Percentiles rank a stretch among this genome's conserved stretches.
phyloP scores from a whole-genome alignment of 2,113 vertebrate species.

The Beaufortia kweichowensis region DNA sequence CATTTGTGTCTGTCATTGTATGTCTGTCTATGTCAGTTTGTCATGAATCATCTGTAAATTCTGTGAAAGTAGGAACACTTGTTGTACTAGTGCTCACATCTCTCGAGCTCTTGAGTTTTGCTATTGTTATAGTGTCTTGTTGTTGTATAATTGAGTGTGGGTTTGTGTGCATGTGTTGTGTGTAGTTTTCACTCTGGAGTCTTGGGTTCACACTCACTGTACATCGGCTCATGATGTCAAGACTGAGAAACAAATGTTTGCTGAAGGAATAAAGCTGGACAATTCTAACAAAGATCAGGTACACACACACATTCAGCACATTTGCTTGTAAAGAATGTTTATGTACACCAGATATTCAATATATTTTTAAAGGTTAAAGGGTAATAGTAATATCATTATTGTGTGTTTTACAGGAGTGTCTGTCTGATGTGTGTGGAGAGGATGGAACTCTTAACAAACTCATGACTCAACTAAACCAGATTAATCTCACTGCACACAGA shows the following conservation, averaged over 20 bases:
- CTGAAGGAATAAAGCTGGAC: not conserved
- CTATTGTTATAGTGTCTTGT: no score
- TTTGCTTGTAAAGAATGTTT: not conserved
- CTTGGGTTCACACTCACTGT: conserved; percentile 43
- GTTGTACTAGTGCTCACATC: no score
- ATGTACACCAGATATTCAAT: no score
- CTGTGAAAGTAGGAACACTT: no score
- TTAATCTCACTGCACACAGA: conserved; percentile 38
- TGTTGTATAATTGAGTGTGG: not conserved
- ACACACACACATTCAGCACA: not conserved
- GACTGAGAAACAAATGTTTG: not conserved
- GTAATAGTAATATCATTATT: no score
- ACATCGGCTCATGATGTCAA: not conserved
- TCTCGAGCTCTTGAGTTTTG: no score
- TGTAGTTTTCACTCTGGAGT: conserved; percentile 47
- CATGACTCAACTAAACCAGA: conserved; percentile 30
- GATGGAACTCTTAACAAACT: conserved; percentile 28
- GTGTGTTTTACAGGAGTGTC: conserved; percentile 20
- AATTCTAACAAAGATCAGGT: conserved; percentile 32
- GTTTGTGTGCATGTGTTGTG: not conserved
- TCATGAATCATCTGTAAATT: no score
- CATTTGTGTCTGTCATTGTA: no score
- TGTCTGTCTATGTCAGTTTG: no score
- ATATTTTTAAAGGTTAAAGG: no score
- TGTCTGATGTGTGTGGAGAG: conserved; percentile 35